Base-by-base conservation (phyloP, 2,797 vertebrate species). In the Helicolenus hilgendorfi region DNA sequence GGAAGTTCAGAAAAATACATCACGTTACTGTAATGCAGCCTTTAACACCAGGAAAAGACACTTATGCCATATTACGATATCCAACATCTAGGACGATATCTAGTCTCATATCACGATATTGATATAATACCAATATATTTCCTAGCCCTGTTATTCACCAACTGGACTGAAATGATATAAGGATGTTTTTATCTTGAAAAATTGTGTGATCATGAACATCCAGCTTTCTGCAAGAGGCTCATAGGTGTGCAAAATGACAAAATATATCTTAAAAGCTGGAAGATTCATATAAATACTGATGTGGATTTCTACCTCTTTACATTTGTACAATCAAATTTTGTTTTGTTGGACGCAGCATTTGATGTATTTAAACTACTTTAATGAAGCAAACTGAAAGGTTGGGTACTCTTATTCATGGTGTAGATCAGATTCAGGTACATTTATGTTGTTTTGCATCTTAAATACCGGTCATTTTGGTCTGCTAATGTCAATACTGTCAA, bases 11-110 rank as follows among this genome's bases (percentile, higher is more conserved):
- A 45, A 45, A 45, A 45, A 18, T 3, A 45, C 15, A 18, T 45
- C 41, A 45, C 41, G 2, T 45, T 45, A 45, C 41, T 45, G 41
- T 45, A 45, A 45, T 18, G 15, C 41, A 45, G 41, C 41, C 41
- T 45, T 45, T 45, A 45, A 45, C 41, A 18, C 6, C 41, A 45
- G 41, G 41, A 45, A 45, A 45, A 45, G 6, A 45, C 41, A 45
- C 0, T 45, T 45, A 0, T 45, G 41, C 41, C 41, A 45, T 45
- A 45, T 45, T 0, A 45, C 41, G 6, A 45, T 45, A 45, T 45
- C 41, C 41, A 45, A 45, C 18, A 45, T 45, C 41, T 45, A 45
- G 18, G 41, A 45, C 1, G 15, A 18, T 45, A 45, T 45, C 41
- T 45, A 18, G 41, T 45, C 0, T 45, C 41, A 45, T 45, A 45